These are phyloP conservation scores for Cremastinae sp. DNA, from an alignment of 2,888 invertebrate genomes.

Conservation along the genomic window DNA sequence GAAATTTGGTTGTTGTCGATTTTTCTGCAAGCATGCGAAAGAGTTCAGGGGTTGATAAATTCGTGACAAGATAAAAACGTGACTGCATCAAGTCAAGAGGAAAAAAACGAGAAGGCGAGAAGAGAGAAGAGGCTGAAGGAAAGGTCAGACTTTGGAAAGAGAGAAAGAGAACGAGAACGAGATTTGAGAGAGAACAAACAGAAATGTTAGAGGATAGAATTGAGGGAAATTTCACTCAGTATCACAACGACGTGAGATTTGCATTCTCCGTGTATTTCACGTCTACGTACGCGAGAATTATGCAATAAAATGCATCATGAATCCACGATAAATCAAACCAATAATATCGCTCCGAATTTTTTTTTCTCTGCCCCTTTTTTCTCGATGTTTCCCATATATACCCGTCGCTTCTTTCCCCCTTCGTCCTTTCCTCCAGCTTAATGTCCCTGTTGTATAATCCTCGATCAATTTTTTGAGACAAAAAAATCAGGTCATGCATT, in stretches of 20 bases:
- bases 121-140: slow-evolving; percentile 33
- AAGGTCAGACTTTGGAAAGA: slow-evolving; percentile 39
- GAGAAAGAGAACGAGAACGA: background rate
- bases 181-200: slow-evolving; percentile 30
- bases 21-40: slow-evolving; percentile 20
- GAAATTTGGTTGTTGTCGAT: background rate
- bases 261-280: slow-evolving; percentile 42
- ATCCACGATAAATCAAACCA: slow-evolving; percentile 31
- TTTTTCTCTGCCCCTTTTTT: background rate
- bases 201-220: slow-evolving; percentile 28
- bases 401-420: background rate
- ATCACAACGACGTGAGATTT: slow-evolving; percentile 48
- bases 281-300: slow-evolving; percentile 51
- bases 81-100: slow-evolving; percentile 60
- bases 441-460: too few species aligned
- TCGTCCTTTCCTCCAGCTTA: too few species aligned
- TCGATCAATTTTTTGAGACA: too few species aligned
- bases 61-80: slow-evolving; percentile 66
- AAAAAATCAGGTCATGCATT: too few species aligned
- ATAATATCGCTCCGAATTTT: slow-evolving; percentile 12
- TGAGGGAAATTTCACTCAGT: slow-evolving; percentile 50
- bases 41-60: slow-evolving; percentile 65
- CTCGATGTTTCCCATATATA: slow-evolving; percentile 40
- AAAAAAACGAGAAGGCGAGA: slow-evolving; percentile 24
- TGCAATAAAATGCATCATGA: slow-evolving; percentile 45